Evolutionary conservation across 2,113 vertebrate genomes (phyloP), one percentile per base, ranked within the genome.

Genomic region (Paratilapia polleni): DNA sequence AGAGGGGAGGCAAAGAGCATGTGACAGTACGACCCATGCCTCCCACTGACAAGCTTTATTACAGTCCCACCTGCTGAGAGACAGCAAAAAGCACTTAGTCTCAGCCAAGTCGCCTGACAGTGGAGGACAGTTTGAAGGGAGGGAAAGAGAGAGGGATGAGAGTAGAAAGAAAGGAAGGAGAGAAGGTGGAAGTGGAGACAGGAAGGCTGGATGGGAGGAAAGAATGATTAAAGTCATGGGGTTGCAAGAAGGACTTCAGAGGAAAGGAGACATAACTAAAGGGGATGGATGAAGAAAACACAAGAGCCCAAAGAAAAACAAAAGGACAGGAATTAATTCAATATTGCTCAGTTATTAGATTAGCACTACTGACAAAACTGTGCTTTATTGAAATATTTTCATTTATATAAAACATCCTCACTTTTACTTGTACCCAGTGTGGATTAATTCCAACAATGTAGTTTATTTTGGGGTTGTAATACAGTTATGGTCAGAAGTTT

Each of bases 61-160:
- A 94, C 91, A 90, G 90, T 89, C 91, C 93, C 94, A 93, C 93
- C 94, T 93, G 92, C 89, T 87, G 88, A 38, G 90, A 94, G 87
- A 96, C 95, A 94, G 85, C 85, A 83, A 92, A 95, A 95, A 91
- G 92, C 94, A 96, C 94, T 96, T 96, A 95, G 93, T 87, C 85
- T 89, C 86, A 83, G 92, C 82, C 84, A 80, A 92, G 77, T 74
- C 59, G 63, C 60, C 85, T 91, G 92, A 92, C 86, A 91, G 84
- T 22, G 86, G 80, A 92, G 89, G 82, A 85, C 85, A 83, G 77
- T 83, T 74, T 59, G 47, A 76, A 75, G 52, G 64, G 49, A 74
- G 57, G 24, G 26, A 78, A 82, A 76, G 78, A 89, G 83, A 61
- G 78, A 80, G 61, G 66, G 74, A 77, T 54, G 61, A 68, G 36